These are phyloP conservation scores for Phoeniculus purpureus DNA, from an alignment of 2,797 vertebrate genomes.

Conservation along the genomic window DNA sequence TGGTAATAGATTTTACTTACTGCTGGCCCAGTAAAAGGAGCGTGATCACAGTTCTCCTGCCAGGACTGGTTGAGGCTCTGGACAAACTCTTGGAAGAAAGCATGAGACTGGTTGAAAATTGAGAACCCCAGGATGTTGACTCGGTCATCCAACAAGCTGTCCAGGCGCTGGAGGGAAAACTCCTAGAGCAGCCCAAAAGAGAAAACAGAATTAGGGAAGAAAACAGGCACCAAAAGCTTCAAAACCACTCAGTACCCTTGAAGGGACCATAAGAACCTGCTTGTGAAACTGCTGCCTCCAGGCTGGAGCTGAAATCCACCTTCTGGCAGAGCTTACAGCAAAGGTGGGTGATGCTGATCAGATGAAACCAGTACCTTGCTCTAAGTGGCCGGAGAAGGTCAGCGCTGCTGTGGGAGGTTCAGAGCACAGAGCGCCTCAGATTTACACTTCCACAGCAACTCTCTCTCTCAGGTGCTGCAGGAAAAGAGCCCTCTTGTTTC, in stretches of 20 bases:
- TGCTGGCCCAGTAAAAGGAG: constrained; percentile 92
- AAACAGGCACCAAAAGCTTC: background rate
- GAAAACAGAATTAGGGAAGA: constrained; percentile 25
- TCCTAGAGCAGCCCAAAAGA: constrained; percentile 80
- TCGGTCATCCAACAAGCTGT: constrained; percentile 87
- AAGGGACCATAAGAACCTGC: background rate
- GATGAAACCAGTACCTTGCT: background rate
- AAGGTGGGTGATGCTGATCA: background rate
- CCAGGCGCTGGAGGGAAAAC: constrained; percentile 91
- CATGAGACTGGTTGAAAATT: constrained; percentile 95
- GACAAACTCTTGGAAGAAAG: constrained; percentile 95
- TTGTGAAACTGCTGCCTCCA: background rate
- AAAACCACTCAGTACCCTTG: background rate
- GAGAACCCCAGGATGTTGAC: constrained; percentile 97
- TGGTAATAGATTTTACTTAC: constrained; percentile 76
- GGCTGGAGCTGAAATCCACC: background rate
- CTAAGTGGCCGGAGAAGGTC: background rate
- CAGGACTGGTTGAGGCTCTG: constrained; percentile 97
- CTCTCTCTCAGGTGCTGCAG: background rate
- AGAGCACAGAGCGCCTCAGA: background rate
- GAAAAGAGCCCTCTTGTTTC: background rate
- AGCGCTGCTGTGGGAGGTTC: background rate
- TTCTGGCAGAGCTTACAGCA: background rate
- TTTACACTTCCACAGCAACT: background rate
- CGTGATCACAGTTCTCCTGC: constrained; percentile 98